Percentiles rank a stretch among this genome's conserved stretches.
Evolutionary conservation across 1,140 invertebrate species (phyloP).

Genomic region (Homalodisca vitripennis): DNA sequence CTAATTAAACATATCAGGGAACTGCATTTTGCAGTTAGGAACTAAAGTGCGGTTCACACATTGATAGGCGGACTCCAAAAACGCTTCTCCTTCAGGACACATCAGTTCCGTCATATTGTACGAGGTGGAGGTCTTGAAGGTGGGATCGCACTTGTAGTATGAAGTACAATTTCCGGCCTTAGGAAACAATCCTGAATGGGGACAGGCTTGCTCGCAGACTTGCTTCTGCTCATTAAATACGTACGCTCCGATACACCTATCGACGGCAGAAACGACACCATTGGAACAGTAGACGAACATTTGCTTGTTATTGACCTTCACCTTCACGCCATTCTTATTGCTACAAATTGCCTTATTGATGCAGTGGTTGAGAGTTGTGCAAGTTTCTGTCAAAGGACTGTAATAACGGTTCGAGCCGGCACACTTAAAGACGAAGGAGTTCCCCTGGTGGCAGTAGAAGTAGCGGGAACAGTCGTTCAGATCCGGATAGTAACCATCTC

Average conservation of each 20-base stretch:
- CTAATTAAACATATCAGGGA: background rate
- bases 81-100: slow-evolving; percentile 14
- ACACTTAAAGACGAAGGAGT: slow-evolving; percentile 9
- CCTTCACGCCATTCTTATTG: background rate
- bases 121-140: background rate
- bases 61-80: background rate
- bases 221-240: slow-evolving; percentile 21
- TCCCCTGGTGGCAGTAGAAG: background rate
- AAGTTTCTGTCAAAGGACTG: background rate
- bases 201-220: slow-evolving; percentile 24
- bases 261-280: background rate
- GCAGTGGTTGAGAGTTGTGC: background rate
- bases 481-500: slow-evolving; percentile 30
- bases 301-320: background rate
- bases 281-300: slow-evolving; percentile 27
- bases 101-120: background rate
- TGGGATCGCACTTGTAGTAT: slow-evolving; percentile 29
- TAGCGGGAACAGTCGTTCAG: slow-evolving; percentile 12
- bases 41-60: background rate
- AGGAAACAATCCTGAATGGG: background rate
- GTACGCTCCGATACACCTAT: slow-evolving; percentile 22
- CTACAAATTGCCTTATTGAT: background rate
- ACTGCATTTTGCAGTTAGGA: background rate
- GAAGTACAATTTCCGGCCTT: slow-evolving; percentile 23
- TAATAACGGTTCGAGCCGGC: slow-evolving; percentile 3